Conservation (phyloP, 2,888 invertebrate species). For the Chrysolina oricalcia region DNA sequence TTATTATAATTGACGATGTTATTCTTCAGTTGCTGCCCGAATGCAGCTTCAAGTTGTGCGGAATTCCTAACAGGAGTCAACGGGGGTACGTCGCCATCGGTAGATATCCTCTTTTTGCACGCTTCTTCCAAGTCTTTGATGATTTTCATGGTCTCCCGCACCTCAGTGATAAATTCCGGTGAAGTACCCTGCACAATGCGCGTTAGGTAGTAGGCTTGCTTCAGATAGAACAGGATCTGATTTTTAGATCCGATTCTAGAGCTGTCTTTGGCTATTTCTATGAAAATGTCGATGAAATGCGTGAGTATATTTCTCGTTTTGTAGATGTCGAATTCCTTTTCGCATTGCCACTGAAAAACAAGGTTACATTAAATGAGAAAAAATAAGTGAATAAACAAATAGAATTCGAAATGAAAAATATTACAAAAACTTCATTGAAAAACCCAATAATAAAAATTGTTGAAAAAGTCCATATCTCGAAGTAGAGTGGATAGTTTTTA, state of each 20-base stretch:
- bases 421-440: too few species aligned
- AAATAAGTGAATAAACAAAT: background rate
- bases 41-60: slow-evolving; percentile 47
- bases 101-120: slow-evolving; percentile 39
- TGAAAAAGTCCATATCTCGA: too few species aligned
- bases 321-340: slow-evolving; percentile 73
- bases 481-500: too few species aligned
- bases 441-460: too few species aligned
- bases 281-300: slow-evolving; percentile 82
- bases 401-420: background rate
- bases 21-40: slow-evolving; percentile 49
- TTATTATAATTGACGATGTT: slow-evolving; percentile 51
- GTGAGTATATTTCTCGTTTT: slow-evolving; percentile 78
- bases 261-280: slow-evolving; percentile 81
- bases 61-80: slow-evolving; percentile 56
- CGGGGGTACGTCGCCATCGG: slow-evolving; percentile 46
- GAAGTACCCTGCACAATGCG: slow-evolving; percentile 76
- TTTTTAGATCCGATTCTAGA: slow-evolving; percentile 76
- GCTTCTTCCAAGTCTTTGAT: slow-evolving; percentile 51
- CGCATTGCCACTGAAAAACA: slow-evolving; percentile 63
- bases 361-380: background rate
- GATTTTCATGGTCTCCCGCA: slow-evolving; percentile 40
- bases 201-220: slow-evolving; percentile 81
- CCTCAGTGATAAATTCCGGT: slow-evolving; percentile 73
- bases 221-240: slow-evolving; percentile 80